Evolutionary conservation across 1,140 invertebrate species (phyloP).

Genomic region (Drosophila nikananu): DNA sequence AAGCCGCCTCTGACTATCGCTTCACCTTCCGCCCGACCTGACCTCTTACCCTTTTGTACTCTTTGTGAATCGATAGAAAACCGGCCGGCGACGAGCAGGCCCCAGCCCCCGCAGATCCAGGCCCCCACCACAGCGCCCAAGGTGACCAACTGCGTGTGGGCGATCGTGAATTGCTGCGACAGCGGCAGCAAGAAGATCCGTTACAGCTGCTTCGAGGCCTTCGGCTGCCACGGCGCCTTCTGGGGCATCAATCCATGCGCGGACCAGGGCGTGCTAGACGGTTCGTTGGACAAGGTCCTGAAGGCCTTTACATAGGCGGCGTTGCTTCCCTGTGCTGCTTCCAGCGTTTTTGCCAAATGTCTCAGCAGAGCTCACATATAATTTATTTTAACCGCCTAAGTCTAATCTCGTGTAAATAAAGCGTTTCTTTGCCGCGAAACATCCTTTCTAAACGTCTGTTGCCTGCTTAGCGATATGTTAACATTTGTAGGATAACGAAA

Average conservation of each 20-base stretch:
- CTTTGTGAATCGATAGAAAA: constrained; percentile 22
- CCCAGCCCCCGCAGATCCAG: background rate
- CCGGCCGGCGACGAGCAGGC: background rate
- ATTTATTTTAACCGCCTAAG: constrained; percentile 36
- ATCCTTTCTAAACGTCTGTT: background rate
- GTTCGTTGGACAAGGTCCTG: constrained; percentile 42
- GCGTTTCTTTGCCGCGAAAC: constrained; percentile 8
- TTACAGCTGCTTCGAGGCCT: constrained; percentile 88
- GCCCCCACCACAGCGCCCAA: constrained; percentile 47
- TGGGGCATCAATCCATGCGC: constrained; percentile 89
- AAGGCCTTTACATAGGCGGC: constrained; percentile 13
- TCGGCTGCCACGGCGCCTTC: constrained; percentile 88
- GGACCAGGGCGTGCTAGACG: constrained; percentile 82
- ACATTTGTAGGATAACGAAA: background rate
- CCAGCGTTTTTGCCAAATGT: constrained; percentile 4
- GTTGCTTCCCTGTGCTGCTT: constrained; percentile 3
- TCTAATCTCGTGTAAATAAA: constrained; percentile 35
- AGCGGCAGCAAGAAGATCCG: constrained; percentile 77
- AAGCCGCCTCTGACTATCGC: constrained; percentile 11
- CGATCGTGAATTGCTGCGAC: constrained; percentile 89
- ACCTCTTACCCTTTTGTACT: constrained; percentile 26
- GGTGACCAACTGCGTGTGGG: constrained; percentile 88
- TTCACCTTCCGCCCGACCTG: constrained; percentile 21
- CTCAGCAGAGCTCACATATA: constrained; percentile 11
- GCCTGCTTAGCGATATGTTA: constrained; percentile 2